These are phyloP conservation scores for Chironomus tepperi DNA, from an alignment of 1,140 invertebrate genomes.

Conservation along the genomic window DNA sequence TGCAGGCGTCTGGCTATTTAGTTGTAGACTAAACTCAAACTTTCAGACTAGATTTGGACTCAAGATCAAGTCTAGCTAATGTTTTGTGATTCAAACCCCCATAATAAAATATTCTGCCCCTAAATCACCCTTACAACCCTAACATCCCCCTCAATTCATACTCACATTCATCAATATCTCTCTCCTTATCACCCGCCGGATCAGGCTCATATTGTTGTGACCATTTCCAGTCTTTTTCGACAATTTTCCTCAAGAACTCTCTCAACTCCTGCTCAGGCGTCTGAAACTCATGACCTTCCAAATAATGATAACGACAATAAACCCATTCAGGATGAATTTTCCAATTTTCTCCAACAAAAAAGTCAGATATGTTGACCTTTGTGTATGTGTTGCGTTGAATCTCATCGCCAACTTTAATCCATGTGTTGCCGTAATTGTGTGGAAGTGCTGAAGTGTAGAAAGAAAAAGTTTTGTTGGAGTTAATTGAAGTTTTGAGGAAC, in stretches of 20 bases:
- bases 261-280: slow-evolving; percentile 62
- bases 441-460: slow-evolving; percentile 59
- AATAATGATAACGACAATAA: slow-evolving; percentile 80
- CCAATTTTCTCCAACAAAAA: slow-evolving; percentile 63
- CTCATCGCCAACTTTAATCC: slow-evolving; percentile 62
- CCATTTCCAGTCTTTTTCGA: slow-evolving; percentile 48
- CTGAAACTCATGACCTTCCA: slow-evolving; percentile 60
- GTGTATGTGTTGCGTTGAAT: slow-evolving; percentile 54
- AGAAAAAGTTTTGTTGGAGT: background rate
- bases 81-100: too few relatives aligned
- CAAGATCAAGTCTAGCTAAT: too few relatives aligned
- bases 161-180: slow-evolving; percentile 33
- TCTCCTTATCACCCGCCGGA: slow-evolving; percentile 29
- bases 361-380: slow-evolving; percentile 57
- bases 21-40: too few relatives aligned
- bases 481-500: background rate
- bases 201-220: slow-evolving; percentile 45
- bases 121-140: too few relatives aligned
- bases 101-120: too few relatives aligned
- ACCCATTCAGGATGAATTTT: slow-evolving; percentile 82
- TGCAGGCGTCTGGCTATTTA: too few relatives aligned
- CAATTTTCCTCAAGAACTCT: slow-evolving; percentile 61
- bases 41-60: too few relatives aligned
- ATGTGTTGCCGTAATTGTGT: slow-evolving; percentile 64
- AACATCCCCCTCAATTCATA: background rate